phyloP scores from a whole-genome alignment of 2,888 invertebrate genomes.

The Napeogenes sylphis region DNA sequence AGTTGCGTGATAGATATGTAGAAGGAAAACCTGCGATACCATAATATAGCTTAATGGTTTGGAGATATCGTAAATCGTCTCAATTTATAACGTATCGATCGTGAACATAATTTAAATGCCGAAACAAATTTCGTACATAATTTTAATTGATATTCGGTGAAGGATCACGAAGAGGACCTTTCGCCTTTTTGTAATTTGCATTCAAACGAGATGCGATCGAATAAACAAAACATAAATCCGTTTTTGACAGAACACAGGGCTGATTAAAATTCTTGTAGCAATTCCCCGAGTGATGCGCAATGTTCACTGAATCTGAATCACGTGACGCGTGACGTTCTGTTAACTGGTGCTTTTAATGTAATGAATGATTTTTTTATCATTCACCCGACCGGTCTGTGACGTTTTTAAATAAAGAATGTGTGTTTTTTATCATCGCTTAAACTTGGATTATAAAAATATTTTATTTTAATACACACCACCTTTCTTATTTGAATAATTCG shows the following conservation, averaged over 20 bases:
- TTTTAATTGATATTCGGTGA: conserved; percentile 27
- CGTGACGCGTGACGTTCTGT: conserved; percentile 14
- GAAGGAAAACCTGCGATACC: background rate
- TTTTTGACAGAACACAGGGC: conserved; percentile 38
- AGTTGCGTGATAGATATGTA: conserved; percentile 13
- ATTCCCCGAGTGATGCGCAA: conserved; percentile 32
- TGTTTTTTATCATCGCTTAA: too few species aligned
- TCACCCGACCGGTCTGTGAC: background rate
- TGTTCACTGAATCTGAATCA: conserved; percentile 22
- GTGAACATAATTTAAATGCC: background rate
- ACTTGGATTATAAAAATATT: too few species aligned
- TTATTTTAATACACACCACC: background rate
- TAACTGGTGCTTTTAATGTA: conserved; percentile 17
- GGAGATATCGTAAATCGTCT: background rate
- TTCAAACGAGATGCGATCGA: conserved; percentile 51
- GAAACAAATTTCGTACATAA: background rate
- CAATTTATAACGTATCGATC: background rate
- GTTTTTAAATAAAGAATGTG: background rate
- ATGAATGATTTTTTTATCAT: conserved; percentile 13
- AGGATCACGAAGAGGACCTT: conserved; percentile 41
- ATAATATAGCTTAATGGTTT: background rate
- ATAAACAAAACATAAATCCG: conserved; percentile 46
- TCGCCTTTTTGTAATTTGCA: conserved; percentile 46
- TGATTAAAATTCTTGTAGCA: conserved; percentile 45
- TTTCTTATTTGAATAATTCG: conserved; percentile 9